These are phyloP conservation scores for Diorhabda sublineata DNA, from an alignment of 1,140 invertebrate species.

Conservation along the genomic window DNA sequence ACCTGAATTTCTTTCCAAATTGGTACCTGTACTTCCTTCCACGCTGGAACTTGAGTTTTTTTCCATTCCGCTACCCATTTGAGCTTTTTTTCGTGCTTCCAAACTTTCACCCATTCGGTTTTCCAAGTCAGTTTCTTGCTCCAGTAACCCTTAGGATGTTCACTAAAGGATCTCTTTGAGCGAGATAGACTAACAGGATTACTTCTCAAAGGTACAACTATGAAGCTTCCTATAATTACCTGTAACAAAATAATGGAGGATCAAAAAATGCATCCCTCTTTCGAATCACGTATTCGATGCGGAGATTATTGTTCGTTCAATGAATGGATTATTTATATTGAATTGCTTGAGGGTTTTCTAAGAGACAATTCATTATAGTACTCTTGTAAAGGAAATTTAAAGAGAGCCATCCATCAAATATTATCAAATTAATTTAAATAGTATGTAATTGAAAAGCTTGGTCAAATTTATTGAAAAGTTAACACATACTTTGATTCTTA, in stretches of 20 bases:
- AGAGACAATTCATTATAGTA: too few species aligned
- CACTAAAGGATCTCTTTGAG: slow-evolving; percentile 42
- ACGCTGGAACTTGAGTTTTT: slow-evolving; percentile 60
- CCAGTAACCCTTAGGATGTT: slow-evolving; percentile 59
- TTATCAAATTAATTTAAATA: too few species aligned
- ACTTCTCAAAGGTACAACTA: slow-evolving; percentile 44
- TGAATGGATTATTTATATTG: too few species aligned
- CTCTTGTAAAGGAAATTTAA: too few species aligned
- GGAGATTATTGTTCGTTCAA: too few species aligned
- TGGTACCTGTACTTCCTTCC: slow-evolving; percentile 63
- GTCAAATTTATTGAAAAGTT: too few species aligned
- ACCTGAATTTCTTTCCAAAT: slow-evolving; percentile 56
- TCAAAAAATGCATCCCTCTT: too few species aligned
- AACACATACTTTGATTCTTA: too few species aligned
- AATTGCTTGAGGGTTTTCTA: too few species aligned
- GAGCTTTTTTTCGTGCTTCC: slow-evolving; percentile 58
- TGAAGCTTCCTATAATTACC: slow-evolving; percentile 47
- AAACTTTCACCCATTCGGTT: slow-evolving; percentile 57
- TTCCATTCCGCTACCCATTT: slow-evolving; percentile 60
- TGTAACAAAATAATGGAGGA: slow-evolving; percentile 35
- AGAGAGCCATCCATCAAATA: too few species aligned
- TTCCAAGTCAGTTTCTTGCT: slow-evolving; percentile 62
- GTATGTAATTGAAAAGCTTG: too few species aligned
- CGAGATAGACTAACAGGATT: slow-evolving; percentile 49
- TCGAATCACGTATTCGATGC: too few species aligned